Percentiles rank a stretch among this genome's conserved stretches.
Evolutionary conservation across 2,888 invertebrate species (phyloP).

Genomic region (Brenthis daphne): DNA sequence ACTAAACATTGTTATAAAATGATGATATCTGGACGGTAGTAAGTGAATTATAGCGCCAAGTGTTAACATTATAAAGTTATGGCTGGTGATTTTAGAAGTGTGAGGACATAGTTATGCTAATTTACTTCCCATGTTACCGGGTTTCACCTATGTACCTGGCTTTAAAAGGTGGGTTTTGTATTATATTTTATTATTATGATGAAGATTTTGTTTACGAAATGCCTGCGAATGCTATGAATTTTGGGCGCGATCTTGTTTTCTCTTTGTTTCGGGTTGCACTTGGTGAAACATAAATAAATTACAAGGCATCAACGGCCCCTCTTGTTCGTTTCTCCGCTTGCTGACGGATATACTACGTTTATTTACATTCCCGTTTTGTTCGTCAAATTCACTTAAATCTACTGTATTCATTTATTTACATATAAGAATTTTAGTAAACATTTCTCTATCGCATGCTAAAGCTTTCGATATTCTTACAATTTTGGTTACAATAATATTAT

Average conservation of each 20-base stretch:
- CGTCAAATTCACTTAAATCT: slow-evolving; percentile 22
- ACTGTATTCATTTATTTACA: slow-evolving; percentile 30
- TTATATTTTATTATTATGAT: slow-evolving; percentile 44
- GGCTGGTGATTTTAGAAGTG: slow-evolving; percentile 64
- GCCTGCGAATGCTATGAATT: slow-evolving; percentile 17
- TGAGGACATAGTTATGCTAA: slow-evolving; percentile 73
- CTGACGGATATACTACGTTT: slow-evolving; percentile 45
- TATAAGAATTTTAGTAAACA: slow-evolving; percentile 1
- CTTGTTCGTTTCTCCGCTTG: slow-evolving; percentile 49
- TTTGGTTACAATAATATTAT: not conserved
- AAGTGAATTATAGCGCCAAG: slow-evolving; percentile 46
- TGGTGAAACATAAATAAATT: slow-evolving; percentile 57
- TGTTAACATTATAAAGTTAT: slow-evolving; percentile 58
- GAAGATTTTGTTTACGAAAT: not conserved
- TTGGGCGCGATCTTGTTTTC: slow-evolving; percentile 24
- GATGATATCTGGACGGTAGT: slow-evolving; percentile 47
- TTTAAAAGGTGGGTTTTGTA: slow-evolving; percentile 69
- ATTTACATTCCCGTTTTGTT: slow-evolving; percentile 37
- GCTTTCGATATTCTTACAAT: not conserved
- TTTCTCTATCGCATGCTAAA: not conserved
- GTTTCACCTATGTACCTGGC: slow-evolving; percentile 76
- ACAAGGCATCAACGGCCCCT: slow-evolving; percentile 52
- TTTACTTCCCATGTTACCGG: slow-evolving; percentile 73
- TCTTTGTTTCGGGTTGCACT: slow-evolving; percentile 39
- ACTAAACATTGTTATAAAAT: slow-evolving; percentile 61